phyloP scores from a whole-genome alignment of 2,888 invertebrate species.

The Agrilus cyanescens region DNA sequence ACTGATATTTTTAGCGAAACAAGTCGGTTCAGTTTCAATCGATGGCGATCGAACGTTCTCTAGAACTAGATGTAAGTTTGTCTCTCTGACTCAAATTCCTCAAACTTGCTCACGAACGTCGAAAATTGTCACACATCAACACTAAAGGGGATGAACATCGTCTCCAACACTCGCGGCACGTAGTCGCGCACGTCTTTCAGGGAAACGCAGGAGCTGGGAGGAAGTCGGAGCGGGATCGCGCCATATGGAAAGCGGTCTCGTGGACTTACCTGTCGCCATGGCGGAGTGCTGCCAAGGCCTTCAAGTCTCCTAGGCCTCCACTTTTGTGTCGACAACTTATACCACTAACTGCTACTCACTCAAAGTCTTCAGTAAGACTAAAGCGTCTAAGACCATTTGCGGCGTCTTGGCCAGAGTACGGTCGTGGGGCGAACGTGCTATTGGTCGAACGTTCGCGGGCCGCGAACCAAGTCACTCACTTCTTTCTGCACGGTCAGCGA shows the following conservation, averaged over 20 bases:
- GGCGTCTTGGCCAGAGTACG: constrained; percentile 22
- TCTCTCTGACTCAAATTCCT: too few species aligned
- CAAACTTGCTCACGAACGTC: too few species aligned
- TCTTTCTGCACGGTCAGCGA: constrained; percentile 11
- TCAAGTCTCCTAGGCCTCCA: constrained; percentile 27
- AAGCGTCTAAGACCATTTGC: constrained; percentile 21
- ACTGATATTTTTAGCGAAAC: too few species aligned
- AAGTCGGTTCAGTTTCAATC: too few species aligned
- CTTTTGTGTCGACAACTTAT: constrained; percentile 24
- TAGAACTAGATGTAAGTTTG: too few species aligned
- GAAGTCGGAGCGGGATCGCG: background rate
- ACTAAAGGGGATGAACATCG: too few species aligned
- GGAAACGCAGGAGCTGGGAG: background rate
- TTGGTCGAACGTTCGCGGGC: constrained; percentile 18
- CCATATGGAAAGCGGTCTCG: background rate
- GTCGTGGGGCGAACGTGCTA: constrained; percentile 21
- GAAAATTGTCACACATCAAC: too few species aligned
- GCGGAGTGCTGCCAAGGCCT: constrained; percentile 30
- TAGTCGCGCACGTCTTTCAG: background rate
- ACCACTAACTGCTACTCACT: constrained; percentile 24
- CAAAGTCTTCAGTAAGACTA: constrained; percentile 33
- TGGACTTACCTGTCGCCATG: constrained; percentile 32
- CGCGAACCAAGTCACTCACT: constrained; percentile 16
- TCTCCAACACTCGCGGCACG: background rate
- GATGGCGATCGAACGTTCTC: too few species aligned